Conservation (phyloP, 1,140 invertebrate genomes). For the Mercenaria mercenaria region DNA sequence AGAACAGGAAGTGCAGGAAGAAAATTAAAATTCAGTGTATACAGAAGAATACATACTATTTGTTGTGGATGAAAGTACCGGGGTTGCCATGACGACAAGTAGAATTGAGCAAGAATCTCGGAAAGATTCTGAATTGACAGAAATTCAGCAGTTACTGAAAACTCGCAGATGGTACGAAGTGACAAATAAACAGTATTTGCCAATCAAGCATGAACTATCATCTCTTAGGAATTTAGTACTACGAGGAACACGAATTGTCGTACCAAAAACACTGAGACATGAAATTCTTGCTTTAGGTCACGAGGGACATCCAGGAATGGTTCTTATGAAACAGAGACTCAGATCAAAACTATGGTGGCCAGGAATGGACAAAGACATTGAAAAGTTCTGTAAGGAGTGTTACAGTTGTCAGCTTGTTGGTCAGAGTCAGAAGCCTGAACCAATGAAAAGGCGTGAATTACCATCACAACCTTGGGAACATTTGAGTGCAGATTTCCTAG, state of each 20-base stretch:
- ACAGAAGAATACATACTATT: conserved; percentile 36
- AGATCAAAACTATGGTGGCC: conserved; percentile 1
- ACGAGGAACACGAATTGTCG: neutral
- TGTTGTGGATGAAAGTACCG: conserved; percentile 34
- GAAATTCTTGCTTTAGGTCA: neutral
- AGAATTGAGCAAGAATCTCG: neutral
- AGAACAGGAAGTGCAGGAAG: neutral
- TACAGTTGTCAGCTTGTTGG: neutral
- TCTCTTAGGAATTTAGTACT: neutral
- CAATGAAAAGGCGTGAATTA: neutral
- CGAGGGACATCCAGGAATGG: conserved; percentile 9
- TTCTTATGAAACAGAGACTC: conserved; percentile 5
- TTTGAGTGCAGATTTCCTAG: neutral
- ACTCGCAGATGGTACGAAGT: neutral
- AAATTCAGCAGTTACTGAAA: neutral
- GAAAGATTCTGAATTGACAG: neutral
- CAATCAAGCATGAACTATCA: neutral
- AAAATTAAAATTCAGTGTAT: neutral
- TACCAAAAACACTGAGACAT: neutral
- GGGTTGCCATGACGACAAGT: conserved; percentile 45
- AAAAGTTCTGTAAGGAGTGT: conserved; percentile 2
- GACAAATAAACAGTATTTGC: neutral
- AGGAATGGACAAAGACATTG: conserved; percentile 17
- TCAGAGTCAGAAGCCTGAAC: neutral
- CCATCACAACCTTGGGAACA: neutral